phyloP scores from a whole-genome alignment of 1,140 invertebrate genomes.

The Achatina immaculata region DNA sequence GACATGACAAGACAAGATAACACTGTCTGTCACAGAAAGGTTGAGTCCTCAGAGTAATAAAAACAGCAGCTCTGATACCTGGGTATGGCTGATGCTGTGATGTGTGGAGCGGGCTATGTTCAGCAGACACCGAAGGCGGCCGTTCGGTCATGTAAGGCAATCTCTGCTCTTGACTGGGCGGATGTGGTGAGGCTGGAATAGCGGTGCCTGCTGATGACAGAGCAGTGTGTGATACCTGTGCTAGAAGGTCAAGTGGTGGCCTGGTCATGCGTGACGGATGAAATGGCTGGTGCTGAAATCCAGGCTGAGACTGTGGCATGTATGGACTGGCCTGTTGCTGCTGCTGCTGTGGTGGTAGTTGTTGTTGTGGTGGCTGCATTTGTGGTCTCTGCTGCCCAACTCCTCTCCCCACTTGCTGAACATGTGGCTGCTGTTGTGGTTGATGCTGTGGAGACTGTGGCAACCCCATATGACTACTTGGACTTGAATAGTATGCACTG shows the following conservation, averaged over 20 bases:
- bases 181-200: slow-evolving; percentile 25
- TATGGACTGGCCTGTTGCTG: slow-evolving; percentile 14
- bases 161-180: slow-evolving; percentile 22
- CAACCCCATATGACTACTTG: not conserved
- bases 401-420: not conserved
- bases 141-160: slow-evolving; percentile 24
- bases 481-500: not conserved
- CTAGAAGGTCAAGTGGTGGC: slow-evolving; percentile 43
- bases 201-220: slow-evolving; percentile 44
- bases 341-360: not conserved
- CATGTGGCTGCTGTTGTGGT: slow-evolving; percentile 8
- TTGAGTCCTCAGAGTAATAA: too few relatives aligned
- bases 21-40: too few relatives aligned
- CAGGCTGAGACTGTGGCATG: slow-evolving; percentile 37
- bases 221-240: slow-evolving; percentile 41
- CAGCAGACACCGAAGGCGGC: slow-evolving; percentile 5
- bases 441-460: not conserved
- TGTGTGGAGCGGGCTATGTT: slow-evolving; percentile 30
- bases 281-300: slow-evolving; percentile 37
- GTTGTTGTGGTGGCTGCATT: slow-evolving; percentile 9
- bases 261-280: slow-evolving; percentile 36
- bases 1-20: too few relatives aligned
- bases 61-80: too few relatives aligned
- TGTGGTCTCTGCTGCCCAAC: not conserved
- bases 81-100: slow-evolving; percentile 30